Evolutionary conservation across 2,797 vertebrate species (phyloP).

Genomic region (Halcyon smyrnensis): DNA sequence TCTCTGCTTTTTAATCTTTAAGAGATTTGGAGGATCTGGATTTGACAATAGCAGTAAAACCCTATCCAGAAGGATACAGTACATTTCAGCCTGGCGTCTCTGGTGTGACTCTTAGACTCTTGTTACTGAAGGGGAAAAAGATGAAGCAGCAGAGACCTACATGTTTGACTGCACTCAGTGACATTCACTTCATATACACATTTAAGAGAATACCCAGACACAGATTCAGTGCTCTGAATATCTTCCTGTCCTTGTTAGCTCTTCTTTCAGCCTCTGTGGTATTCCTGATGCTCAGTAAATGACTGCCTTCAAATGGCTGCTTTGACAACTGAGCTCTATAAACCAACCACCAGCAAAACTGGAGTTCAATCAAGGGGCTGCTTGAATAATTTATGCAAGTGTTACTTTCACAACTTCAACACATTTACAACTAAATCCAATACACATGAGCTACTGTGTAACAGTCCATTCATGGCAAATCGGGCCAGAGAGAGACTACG

Average conservation of each 20-base stretch:
- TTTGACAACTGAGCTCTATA: slow-evolving; percentile 25
- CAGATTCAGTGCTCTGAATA: slow-evolving; percentile 58
- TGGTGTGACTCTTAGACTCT: background rate
- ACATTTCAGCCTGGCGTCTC: background rate
- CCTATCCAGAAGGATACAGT: background rate
- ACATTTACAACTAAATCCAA: slow-evolving; percentile 49
- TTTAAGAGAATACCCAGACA: slow-evolving; percentile 19
- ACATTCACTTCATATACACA: background rate
- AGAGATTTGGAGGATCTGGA: background rate
- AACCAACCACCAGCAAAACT: slow-evolving; percentile 23
- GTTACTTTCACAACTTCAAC: slow-evolving; percentile 64
- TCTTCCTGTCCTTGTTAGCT: slow-evolving; percentile 48
- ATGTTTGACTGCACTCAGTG: background rate
- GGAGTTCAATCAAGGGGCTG: slow-evolving; percentile 46
- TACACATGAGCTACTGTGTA: background rate
- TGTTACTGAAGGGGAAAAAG: background rate
- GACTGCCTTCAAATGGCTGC: slow-evolving; percentile 21
- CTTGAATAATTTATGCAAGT: slow-evolving; percentile 62
- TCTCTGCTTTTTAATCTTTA: background rate
- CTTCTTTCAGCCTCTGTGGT: background rate
- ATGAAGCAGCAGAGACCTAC: background rate
- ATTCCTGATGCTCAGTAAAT: slow-evolving; percentile 26
- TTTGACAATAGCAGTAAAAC: background rate
- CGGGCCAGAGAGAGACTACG: background rate
- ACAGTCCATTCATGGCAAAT: slow-evolving; percentile 18